Evolutionary conservation across 2,797 vertebrate genomes (phyloP), one percentile per base, ranked within the genome.

Genomic region (Dallia pectoralis): DNA sequence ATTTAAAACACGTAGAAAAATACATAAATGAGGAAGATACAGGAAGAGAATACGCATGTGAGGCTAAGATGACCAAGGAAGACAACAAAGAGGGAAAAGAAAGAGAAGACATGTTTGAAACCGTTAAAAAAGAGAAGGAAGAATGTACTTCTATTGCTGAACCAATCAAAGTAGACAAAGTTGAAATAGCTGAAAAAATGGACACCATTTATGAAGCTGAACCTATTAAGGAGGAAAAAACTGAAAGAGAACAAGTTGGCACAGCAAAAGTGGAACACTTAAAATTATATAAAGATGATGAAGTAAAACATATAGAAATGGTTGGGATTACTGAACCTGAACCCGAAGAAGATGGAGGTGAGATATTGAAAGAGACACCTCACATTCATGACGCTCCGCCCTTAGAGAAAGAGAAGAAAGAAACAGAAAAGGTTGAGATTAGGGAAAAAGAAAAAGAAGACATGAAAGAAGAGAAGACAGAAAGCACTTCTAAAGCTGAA

Each of bases 1-100:
- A 93, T 67, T 84, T 84, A 44, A 90, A 89, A 83, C 63, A 76
- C 22, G 71, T 74, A 56, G 78, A 77, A 74, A 70, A 19, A 71
- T 80, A 84, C 18, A 81, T 80, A 69, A 84, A 16, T 49, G 77
- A 84, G 36, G 77, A 78, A 67, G 82, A 84, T 30, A 73, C 69
- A 73, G 84, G 88, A 44, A 79, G 79, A 66, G 65, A 22, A 36
- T 80, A 75, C n/a, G 9, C 18, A 2, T 32, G 51, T 63, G 69
- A 82, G 56, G 32, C 77, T 11, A 67, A 44, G 19, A 5, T 69
- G 22, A 5, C 75, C 44, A 62, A 78, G 56, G 71, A 72, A 49
- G 73, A 76, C 62, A 74, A 44, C 14, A 44, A 77, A 70, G 69
- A 74, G 62, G 59, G 74, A 29, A 33, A 63, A 25, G 40, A 36